Conservation (phyloP, 1,140 invertebrate genomes). For the Pentalonia nigronervosa region DNA sequence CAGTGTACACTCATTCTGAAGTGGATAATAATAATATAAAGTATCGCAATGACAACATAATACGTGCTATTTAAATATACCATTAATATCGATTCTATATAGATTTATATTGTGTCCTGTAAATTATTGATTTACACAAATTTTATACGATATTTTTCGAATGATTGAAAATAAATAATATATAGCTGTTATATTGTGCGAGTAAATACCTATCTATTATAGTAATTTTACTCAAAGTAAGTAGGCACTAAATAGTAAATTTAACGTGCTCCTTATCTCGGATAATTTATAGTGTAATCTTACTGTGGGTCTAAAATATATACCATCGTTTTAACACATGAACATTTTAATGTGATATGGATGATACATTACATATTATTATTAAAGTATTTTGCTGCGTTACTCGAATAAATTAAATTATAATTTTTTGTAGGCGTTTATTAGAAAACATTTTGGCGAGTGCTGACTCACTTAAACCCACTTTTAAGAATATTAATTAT, state of each 20-base stretch:
- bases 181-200: not conserved
- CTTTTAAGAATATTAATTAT: not conserved
- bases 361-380: not conserved
- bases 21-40: not conserved
- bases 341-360: not conserved
- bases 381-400: not conserved
- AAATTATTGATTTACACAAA: not conserved
- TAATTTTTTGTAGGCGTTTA: not conserved
- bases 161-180: not conserved
- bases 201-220: accelerated
- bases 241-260: not conserved
- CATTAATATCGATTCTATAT: no score
- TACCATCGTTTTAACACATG: not conserved
- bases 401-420: not conserved
- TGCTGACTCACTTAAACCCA: not conserved
- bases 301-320: not conserved
- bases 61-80: no score
- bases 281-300: not conserved
- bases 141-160: not conserved
- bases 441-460: not conserved
- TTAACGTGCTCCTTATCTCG: not conserved
- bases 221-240: not conserved
- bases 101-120: not conserved
- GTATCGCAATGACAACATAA: no score
- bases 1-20: no score